Conservation (phyloP, 2,113 vertebrate species). For the Prionailurus viverrinus region DNA sequence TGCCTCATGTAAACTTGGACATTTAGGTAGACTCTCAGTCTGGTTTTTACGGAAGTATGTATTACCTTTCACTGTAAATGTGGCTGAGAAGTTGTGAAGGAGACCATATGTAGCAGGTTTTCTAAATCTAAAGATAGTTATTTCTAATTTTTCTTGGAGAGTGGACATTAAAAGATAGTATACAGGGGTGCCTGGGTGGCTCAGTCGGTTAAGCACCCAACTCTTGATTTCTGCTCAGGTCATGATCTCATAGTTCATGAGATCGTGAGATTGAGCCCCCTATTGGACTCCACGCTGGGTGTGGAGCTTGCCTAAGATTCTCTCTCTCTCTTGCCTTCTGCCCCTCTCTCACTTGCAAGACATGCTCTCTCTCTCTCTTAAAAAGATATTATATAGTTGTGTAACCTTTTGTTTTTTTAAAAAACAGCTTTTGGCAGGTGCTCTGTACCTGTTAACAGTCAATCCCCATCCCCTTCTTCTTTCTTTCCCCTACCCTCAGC, state of each 20-base stretch:
- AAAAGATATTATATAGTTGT: not conserved
- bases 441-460: not conserved
- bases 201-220: too few relatives aligned
- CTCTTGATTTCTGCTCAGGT: too few relatives aligned
- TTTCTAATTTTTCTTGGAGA: conserved; percentile 15
- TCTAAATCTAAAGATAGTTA: conserved; percentile 22
- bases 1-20: not conserved
- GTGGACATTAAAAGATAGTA: conserved; percentile 5
- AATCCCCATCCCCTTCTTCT: not conserved
- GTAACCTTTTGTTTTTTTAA: not conserved
- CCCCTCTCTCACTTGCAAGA: too few relatives aligned
- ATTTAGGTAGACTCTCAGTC: not conserved
- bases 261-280: too few relatives aligned
- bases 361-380: too few relatives aligned
- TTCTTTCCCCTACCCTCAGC: not conserved
- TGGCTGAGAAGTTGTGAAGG: not conserved
- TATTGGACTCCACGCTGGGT: too few relatives aligned
- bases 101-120: not conserved
- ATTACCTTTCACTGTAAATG: conserved; percentile 1
- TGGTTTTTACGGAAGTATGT: not conserved
- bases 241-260: too few relatives aligned
- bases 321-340: too few relatives aligned
- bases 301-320: too few relatives aligned
- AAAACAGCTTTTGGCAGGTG: not conserved
- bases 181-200: not conserved